Evolutionary conservation across 2,888 invertebrate species (phyloP).

Genomic region (Serripes groenlandicus): DNA sequence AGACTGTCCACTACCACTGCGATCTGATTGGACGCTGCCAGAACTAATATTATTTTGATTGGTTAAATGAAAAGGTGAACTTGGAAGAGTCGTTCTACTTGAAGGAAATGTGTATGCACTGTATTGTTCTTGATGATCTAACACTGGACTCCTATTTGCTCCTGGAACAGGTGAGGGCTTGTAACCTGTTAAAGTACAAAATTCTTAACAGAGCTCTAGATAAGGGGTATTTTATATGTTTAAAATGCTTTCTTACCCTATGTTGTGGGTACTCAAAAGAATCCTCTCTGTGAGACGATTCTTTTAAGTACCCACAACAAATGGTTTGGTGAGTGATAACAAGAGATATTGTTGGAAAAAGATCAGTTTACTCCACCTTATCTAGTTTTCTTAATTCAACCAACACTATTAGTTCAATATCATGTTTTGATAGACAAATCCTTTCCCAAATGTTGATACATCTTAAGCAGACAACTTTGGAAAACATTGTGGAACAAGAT

Average conservation of each 20-base stretch:
- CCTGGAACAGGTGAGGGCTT: constrained; percentile 70
- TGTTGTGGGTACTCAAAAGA: not conserved
- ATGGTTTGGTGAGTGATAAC: not conserved
- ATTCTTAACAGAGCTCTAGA: too few species aligned
- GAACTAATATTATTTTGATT: constrained; percentile 60
- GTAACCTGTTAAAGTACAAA: constrained; percentile 63
- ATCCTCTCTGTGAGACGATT: not conserved
- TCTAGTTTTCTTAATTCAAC: too few species aligned
- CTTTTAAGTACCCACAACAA: not conserved
- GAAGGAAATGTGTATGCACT: constrained; percentile 65
- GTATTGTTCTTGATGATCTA: constrained; percentile 60
- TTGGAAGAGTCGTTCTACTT: constrained; percentile 29
- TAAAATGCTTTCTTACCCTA: not conserved
- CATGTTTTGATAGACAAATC: too few species aligned
- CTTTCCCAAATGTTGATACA: too few species aligned
- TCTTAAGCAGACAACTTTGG: too few species aligned
- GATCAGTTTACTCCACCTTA: too few species aligned
- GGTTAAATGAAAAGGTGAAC: constrained; percentile 42
- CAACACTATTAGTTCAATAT: too few species aligned
- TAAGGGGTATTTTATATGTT: too few species aligned
- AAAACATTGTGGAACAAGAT: too few species aligned
- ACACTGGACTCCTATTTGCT: constrained; percentile 75
- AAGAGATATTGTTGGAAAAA: not conserved
- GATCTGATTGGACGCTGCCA: constrained; percentile 66
- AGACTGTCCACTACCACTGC: constrained; percentile 65